A percentile compares a stretch with the other conserved stretches of the same genome.
phyloP scores from a whole-genome alignment of 2,888 invertebrate genomes.

The Coecobrya sp. region DNA sequence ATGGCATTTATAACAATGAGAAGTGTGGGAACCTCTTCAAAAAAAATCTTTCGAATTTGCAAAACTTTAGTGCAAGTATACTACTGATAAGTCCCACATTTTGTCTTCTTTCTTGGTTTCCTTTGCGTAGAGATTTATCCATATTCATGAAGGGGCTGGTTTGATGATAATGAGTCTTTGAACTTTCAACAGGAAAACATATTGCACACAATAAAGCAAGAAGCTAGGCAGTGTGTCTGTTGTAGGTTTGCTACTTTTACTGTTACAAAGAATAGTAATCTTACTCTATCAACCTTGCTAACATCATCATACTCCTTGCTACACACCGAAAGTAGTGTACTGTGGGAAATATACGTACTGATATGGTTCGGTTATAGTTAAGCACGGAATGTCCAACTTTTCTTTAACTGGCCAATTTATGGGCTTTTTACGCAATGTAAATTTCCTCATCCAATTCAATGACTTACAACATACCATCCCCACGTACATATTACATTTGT shows the following conservation, averaged over 20 bases:
- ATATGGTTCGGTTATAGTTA: background rate
- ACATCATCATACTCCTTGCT: conserved; percentile 47
- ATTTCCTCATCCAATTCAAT: conserved; percentile 78
- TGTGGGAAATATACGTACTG: conserved; percentile 22
- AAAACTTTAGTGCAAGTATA: background rate
- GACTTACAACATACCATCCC: conserved; percentile 28
- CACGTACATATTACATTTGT: conserved; percentile 5
- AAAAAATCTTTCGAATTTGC: conserved; percentile 17
- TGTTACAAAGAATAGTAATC: conserved; percentile 48
- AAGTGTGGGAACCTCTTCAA: background rate
- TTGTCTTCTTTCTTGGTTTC: background rate
- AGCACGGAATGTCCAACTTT: conserved; percentile 60
- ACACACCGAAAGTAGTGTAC: conserved; percentile 44
- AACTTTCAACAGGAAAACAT: conserved; percentile 46
- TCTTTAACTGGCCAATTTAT: conserved; percentile 77
- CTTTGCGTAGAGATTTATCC: conserved; percentile 35
- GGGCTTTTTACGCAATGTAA: conserved; percentile 77
- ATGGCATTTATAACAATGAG: background rate
- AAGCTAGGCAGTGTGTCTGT: conserved; percentile 17
- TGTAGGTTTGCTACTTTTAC: conserved; percentile 42
- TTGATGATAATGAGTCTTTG: conserved; percentile 62
- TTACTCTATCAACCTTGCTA: conserved; percentile 58
- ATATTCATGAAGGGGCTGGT: conserved; percentile 67
- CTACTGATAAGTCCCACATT: conserved; percentile 20
- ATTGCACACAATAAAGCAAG: conserved; percentile 21